Evolutionary conservation across 2,797 vertebrate species (phyloP).

Genomic region (Choloepus didactylus): DNA sequence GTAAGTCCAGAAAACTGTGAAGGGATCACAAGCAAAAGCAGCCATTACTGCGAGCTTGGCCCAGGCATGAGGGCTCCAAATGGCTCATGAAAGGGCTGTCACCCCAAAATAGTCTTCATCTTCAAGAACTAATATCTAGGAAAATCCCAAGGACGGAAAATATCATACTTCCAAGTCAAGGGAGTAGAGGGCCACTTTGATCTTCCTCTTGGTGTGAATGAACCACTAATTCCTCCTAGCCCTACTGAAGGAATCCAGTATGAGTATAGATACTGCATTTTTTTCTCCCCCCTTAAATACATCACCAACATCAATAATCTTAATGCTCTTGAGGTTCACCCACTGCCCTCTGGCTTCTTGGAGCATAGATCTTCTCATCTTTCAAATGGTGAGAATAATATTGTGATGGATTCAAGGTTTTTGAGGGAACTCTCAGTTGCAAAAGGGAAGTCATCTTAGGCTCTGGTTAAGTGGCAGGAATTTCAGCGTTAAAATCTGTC

Average conservation of each 20-base stretch:
- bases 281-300: not conserved
- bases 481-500: not conserved
- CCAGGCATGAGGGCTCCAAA: fast-evolving
- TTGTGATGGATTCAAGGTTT: not conserved
- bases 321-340: not conserved
- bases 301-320: not conserved
- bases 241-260: not conserved
- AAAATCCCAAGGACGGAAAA: not conserved
- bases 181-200: not conserved
- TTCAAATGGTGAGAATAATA: not conserved
- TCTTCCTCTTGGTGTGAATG: not conserved
- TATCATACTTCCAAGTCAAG: not conserved
- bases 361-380: not conserved
- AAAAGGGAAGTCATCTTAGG: not conserved
- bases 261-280: not conserved
- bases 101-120: not conserved
- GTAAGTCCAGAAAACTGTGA: not conserved
- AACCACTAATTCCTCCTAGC: not conserved
- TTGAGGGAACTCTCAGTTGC: not conserved
- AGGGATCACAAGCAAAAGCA: not conserved
- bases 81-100: not conserved
- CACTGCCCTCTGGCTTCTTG: not conserved
- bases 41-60: fast-evolving
- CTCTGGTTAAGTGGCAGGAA: not conserved
- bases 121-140: not conserved